A percentile compares a stretch with the other conserved stretches of the same genome.
Evolutionary conservation across 2,797 vertebrate species (phyloP).

Genomic region (Ctenochaetus hawaiiensis): DNA sequence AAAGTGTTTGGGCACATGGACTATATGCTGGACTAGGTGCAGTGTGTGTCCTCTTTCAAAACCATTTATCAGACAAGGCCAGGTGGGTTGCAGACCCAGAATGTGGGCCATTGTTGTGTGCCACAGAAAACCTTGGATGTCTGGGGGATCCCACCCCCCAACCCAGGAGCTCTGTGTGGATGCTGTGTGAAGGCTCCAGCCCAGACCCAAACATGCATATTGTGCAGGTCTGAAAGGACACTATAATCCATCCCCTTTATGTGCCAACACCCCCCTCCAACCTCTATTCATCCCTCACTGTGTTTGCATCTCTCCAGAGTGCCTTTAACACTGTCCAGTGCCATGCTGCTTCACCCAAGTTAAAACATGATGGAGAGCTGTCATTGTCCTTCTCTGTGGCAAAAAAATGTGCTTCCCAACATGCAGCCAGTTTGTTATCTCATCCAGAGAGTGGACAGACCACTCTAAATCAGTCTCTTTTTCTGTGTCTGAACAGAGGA

Average conservation of each 20-base stretch:
- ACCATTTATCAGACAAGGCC: conserved; percentile 81
- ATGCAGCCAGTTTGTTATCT: conserved; percentile 63
- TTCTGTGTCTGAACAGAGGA: conserved; percentile 11
- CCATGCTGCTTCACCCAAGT: conserved; percentile 61
- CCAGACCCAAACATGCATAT: conserved; percentile 79
- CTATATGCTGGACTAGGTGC: conserved; percentile 48
- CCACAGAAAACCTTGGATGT: conserved; percentile 71
- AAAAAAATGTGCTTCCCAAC: conserved; percentile 65
- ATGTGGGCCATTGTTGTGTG: conserved; percentile 80
- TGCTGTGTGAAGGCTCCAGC: conserved; percentile 65
- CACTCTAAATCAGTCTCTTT: conserved; percentile 39
- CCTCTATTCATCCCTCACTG: conserved; percentile 76
- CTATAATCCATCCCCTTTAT: conserved; percentile 78
- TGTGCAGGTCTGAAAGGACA: conserved; percentile 81
- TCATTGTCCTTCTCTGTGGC: conserved; percentile 73
- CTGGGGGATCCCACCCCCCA: conserved; percentile 59
- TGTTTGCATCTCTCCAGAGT: conserved; percentile 73
- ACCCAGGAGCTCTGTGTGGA: conserved; percentile 64
- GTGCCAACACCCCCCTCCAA: conserved; percentile 70
- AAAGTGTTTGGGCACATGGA: conserved; percentile 42
- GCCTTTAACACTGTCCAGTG: conserved; percentile 62
- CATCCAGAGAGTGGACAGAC: conserved; percentile 44
- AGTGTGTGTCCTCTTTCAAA: conserved; percentile 64
- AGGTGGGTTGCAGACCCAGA: conserved; percentile 80
- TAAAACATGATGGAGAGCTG: conserved; percentile 75